These are phyloP conservation scores for Cynodonichthys magdalenae DNA, from an alignment of 2,797 vertebrate species.

Conservation along the genomic window DNA sequence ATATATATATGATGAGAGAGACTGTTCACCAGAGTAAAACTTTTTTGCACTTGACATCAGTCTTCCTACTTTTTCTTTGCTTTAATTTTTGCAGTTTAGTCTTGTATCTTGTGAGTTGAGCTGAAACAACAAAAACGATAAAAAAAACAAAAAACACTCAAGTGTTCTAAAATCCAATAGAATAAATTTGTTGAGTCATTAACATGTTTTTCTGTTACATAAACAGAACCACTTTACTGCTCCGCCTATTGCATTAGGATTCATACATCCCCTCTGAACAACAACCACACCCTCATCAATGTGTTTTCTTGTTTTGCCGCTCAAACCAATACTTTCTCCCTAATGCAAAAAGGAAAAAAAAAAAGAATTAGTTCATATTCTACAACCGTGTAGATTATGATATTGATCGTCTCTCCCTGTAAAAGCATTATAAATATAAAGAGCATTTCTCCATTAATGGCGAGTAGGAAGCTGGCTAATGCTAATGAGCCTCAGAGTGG, in stretches of 20 bases:
- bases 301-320: conserved; percentile 75
- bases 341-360: conserved; percentile 69
- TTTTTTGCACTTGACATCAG: neutral
- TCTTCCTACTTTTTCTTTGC: neutral
- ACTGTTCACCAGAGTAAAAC: conserved; percentile 12
- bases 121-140: neutral
- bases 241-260: conserved; percentile 45
- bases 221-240: conserved; percentile 25
- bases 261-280: conserved; percentile 44
- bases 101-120: neutral
- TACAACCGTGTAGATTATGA: conserved; percentile 79
- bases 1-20: conserved; percentile 16
- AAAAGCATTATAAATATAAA: conserved; percentile 85
- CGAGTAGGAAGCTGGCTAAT: conserved; percentile 80
- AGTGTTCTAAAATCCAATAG: conserved; percentile 29
- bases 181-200: conserved; percentile 30
- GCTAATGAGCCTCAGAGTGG: conserved; percentile 83
- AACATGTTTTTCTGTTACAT: conserved; percentile 28
- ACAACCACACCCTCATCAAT: conserved; percentile 68
- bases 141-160: conserved; percentile 10
- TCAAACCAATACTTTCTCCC: conserved; percentile 76
- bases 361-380: conserved; percentile 78
- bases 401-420: conserved; percentile 77
- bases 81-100: neutral
- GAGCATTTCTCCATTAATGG: conserved; percentile 81